A percentile compares a stretch with the other conserved stretches of the same genome.
phyloP scores from a whole-genome alignment of 2,113 vertebrate species.

The Ascaphus truei region DNA sequence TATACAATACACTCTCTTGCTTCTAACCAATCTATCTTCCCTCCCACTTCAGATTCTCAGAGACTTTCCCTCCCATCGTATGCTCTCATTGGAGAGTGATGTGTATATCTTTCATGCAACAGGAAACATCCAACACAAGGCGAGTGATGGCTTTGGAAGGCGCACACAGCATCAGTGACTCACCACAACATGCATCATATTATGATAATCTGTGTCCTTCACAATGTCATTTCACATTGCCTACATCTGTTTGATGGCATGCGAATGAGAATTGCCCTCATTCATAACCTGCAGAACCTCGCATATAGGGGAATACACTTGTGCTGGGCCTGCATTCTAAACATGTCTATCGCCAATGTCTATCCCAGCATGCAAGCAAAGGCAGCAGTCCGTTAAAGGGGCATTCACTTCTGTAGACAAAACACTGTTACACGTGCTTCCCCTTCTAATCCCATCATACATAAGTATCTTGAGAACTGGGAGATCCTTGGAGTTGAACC shows the following conservation, averaged over 20 bases:
- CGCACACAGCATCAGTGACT: neutral
- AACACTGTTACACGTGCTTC: neutral
- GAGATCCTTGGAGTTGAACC: no score
- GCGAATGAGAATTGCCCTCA: neutral
- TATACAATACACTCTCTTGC: no score
- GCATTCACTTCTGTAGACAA: neutral
- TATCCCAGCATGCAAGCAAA: neutral
- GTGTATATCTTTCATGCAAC: no score
- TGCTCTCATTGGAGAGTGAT: no score
- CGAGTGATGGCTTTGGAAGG: no score
- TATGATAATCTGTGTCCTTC: neutral
- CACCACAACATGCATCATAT: neutral
- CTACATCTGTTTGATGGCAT: neutral
- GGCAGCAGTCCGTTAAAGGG: neutral
- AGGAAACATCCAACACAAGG: no score
- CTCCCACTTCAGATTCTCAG: no score
- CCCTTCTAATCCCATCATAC: no score
- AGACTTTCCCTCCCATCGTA: no score
- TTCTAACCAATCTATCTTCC: no score
- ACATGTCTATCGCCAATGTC: neutral
- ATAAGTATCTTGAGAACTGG: no score
- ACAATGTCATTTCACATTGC: neutral
- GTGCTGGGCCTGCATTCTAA: neutral
- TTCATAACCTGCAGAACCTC: slow-evolving; percentile 6
- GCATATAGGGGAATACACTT: neutral